Evolutionary conservation across 2,113 vertebrate genomes (phyloP).

Genomic region (Chaetops frenatus): DNA sequence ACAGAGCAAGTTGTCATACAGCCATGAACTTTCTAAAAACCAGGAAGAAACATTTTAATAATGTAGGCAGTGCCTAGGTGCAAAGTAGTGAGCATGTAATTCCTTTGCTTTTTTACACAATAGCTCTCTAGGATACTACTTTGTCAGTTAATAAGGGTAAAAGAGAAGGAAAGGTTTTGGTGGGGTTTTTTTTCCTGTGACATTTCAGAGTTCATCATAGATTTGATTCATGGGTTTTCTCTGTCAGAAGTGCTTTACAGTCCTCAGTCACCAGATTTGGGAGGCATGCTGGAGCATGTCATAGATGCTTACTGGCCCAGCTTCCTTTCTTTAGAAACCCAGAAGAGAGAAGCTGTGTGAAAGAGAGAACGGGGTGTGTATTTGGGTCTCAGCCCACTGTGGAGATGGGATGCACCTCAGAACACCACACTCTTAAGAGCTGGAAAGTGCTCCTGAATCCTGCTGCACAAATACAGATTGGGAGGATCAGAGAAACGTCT

Average conservation of each 20-base stretch:
- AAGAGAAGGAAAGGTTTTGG: not conserved
- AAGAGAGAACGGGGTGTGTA: not conserved
- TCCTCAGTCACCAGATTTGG: not conserved
- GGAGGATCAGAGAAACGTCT: not conserved
- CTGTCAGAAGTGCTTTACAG: not conserved
- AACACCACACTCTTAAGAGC: not conserved
- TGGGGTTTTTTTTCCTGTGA: not conserved
- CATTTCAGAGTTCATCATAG: not conserved
- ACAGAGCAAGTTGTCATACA: not conserved
- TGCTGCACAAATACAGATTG: rapidly evolving
- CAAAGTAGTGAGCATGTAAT: not conserved
- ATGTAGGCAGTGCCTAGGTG: not conserved
- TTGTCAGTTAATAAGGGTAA: not conserved
- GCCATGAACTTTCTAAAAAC: not conserved
- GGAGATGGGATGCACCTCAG: not conserved
- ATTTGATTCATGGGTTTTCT: not conserved
- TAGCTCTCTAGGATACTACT: not conserved
- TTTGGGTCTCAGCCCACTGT: not conserved
- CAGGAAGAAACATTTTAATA: slow-evolving; percentile 12
- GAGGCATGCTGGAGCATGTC: not conserved
- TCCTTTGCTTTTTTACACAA: not conserved
- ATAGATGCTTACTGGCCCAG: not conserved
- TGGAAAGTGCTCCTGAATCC: not conserved
- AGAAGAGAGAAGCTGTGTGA: not conserved
- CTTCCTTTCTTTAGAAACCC: not conserved